Evolutionary conservation across 2,888 invertebrate species (phyloP), one percentile per base, ranked within the genome.

Genomic region (Formica aserva): DNA sequence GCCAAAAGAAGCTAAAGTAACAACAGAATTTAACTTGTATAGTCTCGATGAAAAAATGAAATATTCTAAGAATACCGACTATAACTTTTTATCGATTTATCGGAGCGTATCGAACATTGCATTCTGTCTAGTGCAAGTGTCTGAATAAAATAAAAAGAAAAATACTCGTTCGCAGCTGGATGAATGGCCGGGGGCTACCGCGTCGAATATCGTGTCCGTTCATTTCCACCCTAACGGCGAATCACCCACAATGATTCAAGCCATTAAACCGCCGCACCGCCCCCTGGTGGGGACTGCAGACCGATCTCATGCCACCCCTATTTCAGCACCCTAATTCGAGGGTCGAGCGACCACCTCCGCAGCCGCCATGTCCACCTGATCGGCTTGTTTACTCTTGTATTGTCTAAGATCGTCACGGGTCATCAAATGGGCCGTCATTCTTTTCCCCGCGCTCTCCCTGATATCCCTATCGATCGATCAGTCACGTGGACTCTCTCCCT

Each of bases 361-460:
- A 4, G 29, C 22, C 9, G 13, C 88, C 88, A 92, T 94, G 90
- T 55, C 86, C 81, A 86, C 94, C 94, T 94, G 93, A 82, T 94
- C 92, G 87, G 75, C 91, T 94, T 94, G 94, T 94, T 94, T 94
- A 94, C 94, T 90, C 89, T 93, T 93, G 93, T 94, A 94, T 94
- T 93, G 93, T 94, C 94, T 90, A 88, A 89, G 88, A 89, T 85
- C 84, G 66, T 52, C 71, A 26, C 72, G 6, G 60, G 1, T 80
- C 60, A 72, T 72, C 26, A 78, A 75, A 60, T 22, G 71, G 18
- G 41, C n/a, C 18, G 71, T 71, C 72, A 77, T 60, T 52, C n/a
- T 29, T 57, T 32, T 29, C 18, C 69, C 48, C 15, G 26, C 35
- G 13, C 41, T 57, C 38, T 57, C 57, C 1, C 22, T 26, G 32